These are phyloP conservation scores for Falcaria lacertinaria DNA, from an alignment of 2,888 invertebrate genomes.

Conservation along the genomic window DNA sequence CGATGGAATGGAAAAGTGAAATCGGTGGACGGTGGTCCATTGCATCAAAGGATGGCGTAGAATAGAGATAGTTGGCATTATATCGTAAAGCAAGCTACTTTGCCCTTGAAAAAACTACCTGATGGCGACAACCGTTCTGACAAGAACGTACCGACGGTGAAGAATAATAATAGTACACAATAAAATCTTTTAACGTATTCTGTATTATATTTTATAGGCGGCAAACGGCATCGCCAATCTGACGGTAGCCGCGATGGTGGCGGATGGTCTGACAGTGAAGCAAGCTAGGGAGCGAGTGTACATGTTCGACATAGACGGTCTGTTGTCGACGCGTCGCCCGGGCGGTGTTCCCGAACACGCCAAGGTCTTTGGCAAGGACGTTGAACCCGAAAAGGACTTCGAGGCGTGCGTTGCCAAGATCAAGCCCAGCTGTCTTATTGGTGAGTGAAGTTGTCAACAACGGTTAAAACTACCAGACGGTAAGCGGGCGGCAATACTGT, in stretches of 20 bases:
- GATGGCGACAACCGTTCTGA: too few species aligned
- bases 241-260: conserved; percentile 92
- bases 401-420: conserved; percentile 88
- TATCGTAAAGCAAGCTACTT: too few species aligned
- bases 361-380: conserved; percentile 86
- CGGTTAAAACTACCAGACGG: too few species aligned
- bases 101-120: too few species aligned
- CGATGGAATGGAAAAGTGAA: too few species aligned
- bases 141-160: too few species aligned
- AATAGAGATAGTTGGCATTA: too few species aligned
- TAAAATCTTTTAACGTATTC: too few species aligned
- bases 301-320: conserved; percentile 96
- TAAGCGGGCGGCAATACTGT: too few species aligned
- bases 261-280: conserved; percentile 78
- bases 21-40: too few species aligned
- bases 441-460: conserved; percentile 74
- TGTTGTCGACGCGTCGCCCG: conserved; percentile 84
- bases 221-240: conserved; percentile 96
- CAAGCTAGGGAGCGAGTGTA: conserved; percentile 94
- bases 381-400: conserved; percentile 88
- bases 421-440: conserved; percentile 93
- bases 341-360: conserved; percentile 86
- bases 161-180: too few species aligned
- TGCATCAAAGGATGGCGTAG: too few species aligned
- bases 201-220: conserved; percentile 87